Evolutionary conservation across 2,888 invertebrate species (phyloP).

Genomic region (Agonopterix subpropinquella): DNA sequence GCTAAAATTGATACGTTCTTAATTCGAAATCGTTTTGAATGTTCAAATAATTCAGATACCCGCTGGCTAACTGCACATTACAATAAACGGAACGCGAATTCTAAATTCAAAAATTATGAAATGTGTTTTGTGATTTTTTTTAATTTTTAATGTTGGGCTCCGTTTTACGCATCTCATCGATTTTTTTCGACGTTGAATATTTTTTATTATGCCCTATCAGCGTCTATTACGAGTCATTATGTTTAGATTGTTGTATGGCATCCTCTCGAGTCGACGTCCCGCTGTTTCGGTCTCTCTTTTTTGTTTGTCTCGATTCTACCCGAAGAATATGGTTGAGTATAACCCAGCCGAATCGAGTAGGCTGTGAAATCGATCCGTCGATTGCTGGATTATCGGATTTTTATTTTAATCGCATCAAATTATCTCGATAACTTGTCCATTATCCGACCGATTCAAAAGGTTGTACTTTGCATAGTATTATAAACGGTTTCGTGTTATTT

Average conservation of each 20-base stretch:
- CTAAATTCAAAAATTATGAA: slow-evolving; percentile 8
- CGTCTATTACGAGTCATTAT: slow-evolving; percentile 61
- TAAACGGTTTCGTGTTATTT: background rate
- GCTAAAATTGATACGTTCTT: slow-evolving; percentile 48
- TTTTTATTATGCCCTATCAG: slow-evolving; percentile 45
- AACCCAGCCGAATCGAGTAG: slow-evolving; percentile 19
- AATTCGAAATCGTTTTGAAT: slow-evolving; percentile 45
- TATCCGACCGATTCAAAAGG: slow-evolving; percentile 18
- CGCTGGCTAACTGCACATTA: slow-evolving; percentile 27
- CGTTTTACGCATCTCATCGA: slow-evolving; percentile 26
- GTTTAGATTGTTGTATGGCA: slow-evolving; percentile 51
- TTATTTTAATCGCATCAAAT: slow-evolving; percentile 29
- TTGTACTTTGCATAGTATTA: slow-evolving; percentile 5
- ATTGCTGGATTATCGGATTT: slow-evolving; percentile 21
- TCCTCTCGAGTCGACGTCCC: slow-evolving; percentile 42
- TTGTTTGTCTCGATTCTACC: slow-evolving; percentile 22
- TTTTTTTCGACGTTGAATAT: slow-evolving; percentile 16
- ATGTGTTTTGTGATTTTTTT: slow-evolving; percentile 3
- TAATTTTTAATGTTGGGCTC: slow-evolving; percentile 14
- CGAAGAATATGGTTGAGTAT: slow-evolving; percentile 15
- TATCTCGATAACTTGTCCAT: slow-evolving; percentile 21
- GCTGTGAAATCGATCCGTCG: slow-evolving; percentile 11
- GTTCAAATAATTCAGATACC: slow-evolving; percentile 28
- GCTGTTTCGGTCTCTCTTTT: slow-evolving; percentile 38
- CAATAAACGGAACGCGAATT: slow-evolving; percentile 43